phyloP scores from a whole-genome alignment of 2,888 invertebrate genomes.

The Hofmannophila pseudospretella region DNA sequence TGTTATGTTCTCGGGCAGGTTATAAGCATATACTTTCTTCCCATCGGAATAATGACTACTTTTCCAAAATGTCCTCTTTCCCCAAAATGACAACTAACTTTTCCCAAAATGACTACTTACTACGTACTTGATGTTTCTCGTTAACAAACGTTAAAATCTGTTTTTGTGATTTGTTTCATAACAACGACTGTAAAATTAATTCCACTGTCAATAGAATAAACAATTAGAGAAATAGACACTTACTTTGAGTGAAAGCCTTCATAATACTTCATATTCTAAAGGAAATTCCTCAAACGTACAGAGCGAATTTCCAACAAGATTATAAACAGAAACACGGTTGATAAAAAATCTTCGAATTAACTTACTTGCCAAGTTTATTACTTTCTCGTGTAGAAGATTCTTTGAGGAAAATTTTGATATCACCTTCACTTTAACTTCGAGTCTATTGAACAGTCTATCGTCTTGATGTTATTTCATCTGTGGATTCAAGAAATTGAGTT shows the following conservation, averaged over 20 bases:
- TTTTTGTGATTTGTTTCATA: too few species aligned
- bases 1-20: too few species aligned
- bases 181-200: too few species aligned
- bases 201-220: too few species aligned
- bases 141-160: too few species aligned
- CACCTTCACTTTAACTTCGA: slow-evolving; percentile 15
- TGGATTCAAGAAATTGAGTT: slow-evolving; percentile 4
- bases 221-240: slow-evolving; percentile 4
- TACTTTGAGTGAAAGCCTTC: slow-evolving; percentile 2
- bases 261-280: slow-evolving; percentile 13
- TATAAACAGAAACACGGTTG: slow-evolving; percentile 12
- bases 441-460: slow-evolving; percentile 21
- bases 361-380: slow-evolving; percentile 23
- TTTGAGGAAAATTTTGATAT: slow-evolving; percentile 9
- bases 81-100: too few species aligned
- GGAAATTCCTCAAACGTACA: slow-evolving; percentile 12
- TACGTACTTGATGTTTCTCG: too few species aligned
- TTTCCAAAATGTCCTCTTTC: too few species aligned
- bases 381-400: slow-evolving; percentile 17
- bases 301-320: slow-evolving; percentile 13
- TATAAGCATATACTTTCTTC: too few species aligned
- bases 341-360: slow-evolving; percentile 16
- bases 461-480: slow-evolving; percentile 12
- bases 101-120: too few species aligned
- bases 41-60: too few species aligned